Evolutionary conservation across 2,888 invertebrate species (phyloP), one percentile per base, ranked within the genome.

Genomic region (Eristalis intricaria): DNA sequence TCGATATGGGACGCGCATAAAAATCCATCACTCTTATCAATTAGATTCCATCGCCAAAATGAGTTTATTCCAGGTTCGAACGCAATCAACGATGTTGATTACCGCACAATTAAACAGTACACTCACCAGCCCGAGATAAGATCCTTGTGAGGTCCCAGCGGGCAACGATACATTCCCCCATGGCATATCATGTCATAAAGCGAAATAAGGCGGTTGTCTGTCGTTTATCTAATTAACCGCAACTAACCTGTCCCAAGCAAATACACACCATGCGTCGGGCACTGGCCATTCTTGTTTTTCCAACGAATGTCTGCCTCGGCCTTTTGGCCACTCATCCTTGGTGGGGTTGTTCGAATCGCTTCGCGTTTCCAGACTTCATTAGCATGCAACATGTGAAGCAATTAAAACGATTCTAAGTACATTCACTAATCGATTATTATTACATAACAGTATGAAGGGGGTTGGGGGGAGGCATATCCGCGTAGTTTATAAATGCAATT

Each of bases 401-500:
- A 87, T 87, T 87, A 87, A 87, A 87, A 83, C 61, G 79, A 71
- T 70, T 70, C 58, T 76, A 75, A 87, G 65, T 70, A 64, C 79
- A 76, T 71, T 66, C 74, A 76, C 76, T 83, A 83, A 87, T 73
- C 75, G 71, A 78, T 86, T 79, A 63, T 56, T 78, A 70, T 23
- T 23, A 13, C 65, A 23, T 66, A 75, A 79, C 38, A 40, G 66
- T 7, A 38, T 11, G 11, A 32, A 29, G 22, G n/a, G 15, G 5
- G 7, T 32, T 4, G 32, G 19, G 19, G 19, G 50, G 10, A 50
- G 7, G n/a, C n/a, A 8, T 32, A 0, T 1, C 0, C 8, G 50
- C 5, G 50, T 19, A 50, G 50, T 50, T 50, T 50, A 50, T n/a
- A 7, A 19, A 19, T 19, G 50, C 50, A 19, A 50, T 8, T 50